Evolutionary conservation across 2,797 vertebrate genomes (phyloP).

Genomic region (Gobionotothen gibberifrons): DNA sequence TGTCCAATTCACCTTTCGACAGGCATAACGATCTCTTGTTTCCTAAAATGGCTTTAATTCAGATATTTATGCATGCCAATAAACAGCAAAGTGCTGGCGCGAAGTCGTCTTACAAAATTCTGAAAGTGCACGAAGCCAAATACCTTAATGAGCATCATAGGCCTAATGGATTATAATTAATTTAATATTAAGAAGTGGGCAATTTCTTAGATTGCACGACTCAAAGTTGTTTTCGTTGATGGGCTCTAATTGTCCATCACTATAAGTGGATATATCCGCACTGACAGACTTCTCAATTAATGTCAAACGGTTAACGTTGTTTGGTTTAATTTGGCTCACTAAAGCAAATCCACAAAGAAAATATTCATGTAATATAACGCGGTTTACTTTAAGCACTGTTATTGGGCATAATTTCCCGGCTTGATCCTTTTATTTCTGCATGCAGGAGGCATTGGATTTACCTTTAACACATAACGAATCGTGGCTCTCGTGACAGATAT

Average conservation of each 20-base stretch:
- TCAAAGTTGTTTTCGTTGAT: slow-evolving; percentile 18
- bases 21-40: slow-evolving; percentile 39
- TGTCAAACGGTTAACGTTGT: not conserved
- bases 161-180: slow-evolving; percentile 44
- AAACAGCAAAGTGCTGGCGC: slow-evolving; percentile 15
- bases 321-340: slow-evolving; percentile 21
- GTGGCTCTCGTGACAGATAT: not conserved
- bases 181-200: slow-evolving; percentile 37
- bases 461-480: not conserved
- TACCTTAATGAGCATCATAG: slow-evolving; percentile 10
- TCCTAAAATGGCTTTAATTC: slow-evolving; percentile 38
- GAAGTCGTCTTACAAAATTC: slow-evolving; percentile 27
- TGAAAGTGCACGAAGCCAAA: slow-evolving; percentile 14
- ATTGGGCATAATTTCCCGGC: slow-evolving; percentile 4
- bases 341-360: slow-evolving; percentile 28
- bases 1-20: slow-evolving; percentile 28
- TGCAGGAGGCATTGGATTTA: slow-evolving; percentile 11
- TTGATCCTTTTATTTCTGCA: slow-evolving; percentile 5
- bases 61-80: slow-evolving; percentile 22
- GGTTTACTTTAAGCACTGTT: not conserved
- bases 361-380: slow-evolving; percentile 22
- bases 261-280: slow-evolving; percentile 11
- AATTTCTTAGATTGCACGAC: not conserved
- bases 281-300: slow-evolving; percentile 16
- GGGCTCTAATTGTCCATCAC: slow-evolving; percentile 14